Conservation (phyloP, 2,797 vertebrate genomes). For the Mus spretus region DNA sequence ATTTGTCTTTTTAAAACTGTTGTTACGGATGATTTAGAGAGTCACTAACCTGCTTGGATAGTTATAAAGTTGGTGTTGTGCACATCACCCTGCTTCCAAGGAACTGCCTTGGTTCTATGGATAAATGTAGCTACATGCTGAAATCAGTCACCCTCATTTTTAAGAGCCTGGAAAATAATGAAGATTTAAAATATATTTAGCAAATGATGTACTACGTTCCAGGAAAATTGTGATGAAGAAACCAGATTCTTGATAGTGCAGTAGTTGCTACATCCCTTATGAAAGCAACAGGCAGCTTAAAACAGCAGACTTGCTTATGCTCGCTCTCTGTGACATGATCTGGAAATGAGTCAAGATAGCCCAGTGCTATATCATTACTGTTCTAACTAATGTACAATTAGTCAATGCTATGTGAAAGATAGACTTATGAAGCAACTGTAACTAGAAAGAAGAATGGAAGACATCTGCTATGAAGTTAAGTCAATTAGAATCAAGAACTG, state of each 20-base stretch:
- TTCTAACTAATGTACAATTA: not conserved
- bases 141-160: not conserved
- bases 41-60: not conserved
- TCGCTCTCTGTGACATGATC: slow-evolving; percentile 2
- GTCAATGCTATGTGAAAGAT: not conserved
- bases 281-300: slow-evolving; percentile 37
- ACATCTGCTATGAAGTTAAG: not conserved
- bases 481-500: not conserved
- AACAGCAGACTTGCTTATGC: not conserved
- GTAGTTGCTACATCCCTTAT: slow-evolving; percentile 65
- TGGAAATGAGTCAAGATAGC: slow-evolving; percentile 43
- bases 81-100: not conserved
- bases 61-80: not conserved
- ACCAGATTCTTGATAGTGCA: not conserved
- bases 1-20: slow-evolving; percentile 13
- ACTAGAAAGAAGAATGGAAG: not conserved
- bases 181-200: slow-evolving; percentile 49
- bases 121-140: slow-evolving; percentile 17
- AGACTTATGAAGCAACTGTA: not conserved
- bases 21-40: slow-evolving; percentile 12
- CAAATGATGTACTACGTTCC: slow-evolving; percentile 65
- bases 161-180: not conserved
- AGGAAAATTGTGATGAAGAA: slow-evolving; percentile 56
- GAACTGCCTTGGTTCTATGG: slow-evolving; percentile 2
- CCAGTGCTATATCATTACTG: not conserved